These are phyloP conservation scores for Trissoscelio sp. DNA, from an alignment of 2,888 invertebrate genomes.

Conservation along the genomic window DNA sequence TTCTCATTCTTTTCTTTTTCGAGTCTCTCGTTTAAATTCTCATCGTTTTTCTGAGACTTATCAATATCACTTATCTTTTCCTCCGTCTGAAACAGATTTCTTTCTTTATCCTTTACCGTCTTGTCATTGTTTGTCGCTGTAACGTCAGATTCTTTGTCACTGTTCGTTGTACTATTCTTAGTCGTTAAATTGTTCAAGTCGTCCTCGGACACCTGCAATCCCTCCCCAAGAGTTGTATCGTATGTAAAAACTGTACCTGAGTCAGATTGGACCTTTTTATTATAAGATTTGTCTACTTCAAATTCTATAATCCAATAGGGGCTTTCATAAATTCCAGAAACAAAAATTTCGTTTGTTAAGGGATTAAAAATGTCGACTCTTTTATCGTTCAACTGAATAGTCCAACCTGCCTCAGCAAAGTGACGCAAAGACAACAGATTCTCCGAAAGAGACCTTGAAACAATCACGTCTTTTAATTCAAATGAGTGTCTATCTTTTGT, in stretches of 20 bases:
- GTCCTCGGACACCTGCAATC: too few species aligned
- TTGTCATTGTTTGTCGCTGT: too few species aligned
- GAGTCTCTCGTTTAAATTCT: neutral
- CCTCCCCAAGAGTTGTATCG: too few species aligned
- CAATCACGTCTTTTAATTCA: too few species aligned
- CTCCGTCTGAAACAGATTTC: neutral
- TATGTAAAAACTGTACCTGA: too few species aligned
- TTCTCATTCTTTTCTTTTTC: neutral
- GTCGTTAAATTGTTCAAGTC: neutral
- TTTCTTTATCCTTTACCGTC: neutral
- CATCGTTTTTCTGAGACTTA: neutral
- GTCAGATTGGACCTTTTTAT: too few species aligned
- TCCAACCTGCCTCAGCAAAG: slow-evolving; percentile 3
- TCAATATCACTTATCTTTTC: neutral
- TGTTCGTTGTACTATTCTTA: too few species aligned
- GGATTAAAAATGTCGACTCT: neutral
- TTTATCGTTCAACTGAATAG: neutral
- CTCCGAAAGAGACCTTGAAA: slow-evolving; percentile 22
- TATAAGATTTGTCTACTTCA: too few species aligned
- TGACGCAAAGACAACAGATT: slow-evolving; percentile 66
- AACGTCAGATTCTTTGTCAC: neutral
- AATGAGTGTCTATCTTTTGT: too few species aligned
- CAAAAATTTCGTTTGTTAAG: neutral
- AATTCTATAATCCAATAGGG: slow-evolving; percentile 3
- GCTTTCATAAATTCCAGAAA: slow-evolving; percentile 11